Base-by-base conservation (phyloP, 2,797 vertebrate genomes). In the Hemibagrus guttatus region DNA sequence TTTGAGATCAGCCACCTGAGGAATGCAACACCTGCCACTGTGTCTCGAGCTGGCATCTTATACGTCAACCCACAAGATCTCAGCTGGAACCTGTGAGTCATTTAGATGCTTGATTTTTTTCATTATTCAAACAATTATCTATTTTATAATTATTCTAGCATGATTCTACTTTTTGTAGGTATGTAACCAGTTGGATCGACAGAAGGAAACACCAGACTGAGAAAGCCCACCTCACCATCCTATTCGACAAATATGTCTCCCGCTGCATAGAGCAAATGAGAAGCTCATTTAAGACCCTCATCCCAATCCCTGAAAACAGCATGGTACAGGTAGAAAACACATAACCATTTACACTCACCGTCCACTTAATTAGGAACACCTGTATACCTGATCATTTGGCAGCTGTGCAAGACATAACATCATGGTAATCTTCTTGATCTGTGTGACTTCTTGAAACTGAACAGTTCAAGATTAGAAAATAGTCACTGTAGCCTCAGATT, bases 171-270 rank as follows among this genome's bases (percentile, higher is more conserved):
- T 5, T 26, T 31, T 86, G 66, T 42, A 84, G 82, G 28, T 84
- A 28, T 76, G 95, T 97, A 90, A 92, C 95, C 90, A 97, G 97
- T 89, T 98, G 97, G 96, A 96, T 97, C 91, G 96, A 97, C 90
- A 94, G 92, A 90, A 93, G 96, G 84, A 90, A 85, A 74, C 92
- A 95, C 14, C 96, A 97, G 89, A 96, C 96, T 1, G 93, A 97
- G 93, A 96, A 95, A 89, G 95, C 96, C 83, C 96, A 97, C 89
- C 94, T 97, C 87, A 96, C 95, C 12, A 96, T 97, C 91, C 92
- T 98, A 59, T 98, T 97, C 93, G 96, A 97, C 91, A 97, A 98
- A 92, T 97, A 97, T 17, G 78, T 97, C 71, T 95, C 95, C 56
- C 91, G 90, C 0, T 97, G 96, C 91, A 90, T 98, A 14, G 96